Evolutionary conservation across 2,888 invertebrate genomes (phyloP).

Genomic region (Thera obeliscata): DNA sequence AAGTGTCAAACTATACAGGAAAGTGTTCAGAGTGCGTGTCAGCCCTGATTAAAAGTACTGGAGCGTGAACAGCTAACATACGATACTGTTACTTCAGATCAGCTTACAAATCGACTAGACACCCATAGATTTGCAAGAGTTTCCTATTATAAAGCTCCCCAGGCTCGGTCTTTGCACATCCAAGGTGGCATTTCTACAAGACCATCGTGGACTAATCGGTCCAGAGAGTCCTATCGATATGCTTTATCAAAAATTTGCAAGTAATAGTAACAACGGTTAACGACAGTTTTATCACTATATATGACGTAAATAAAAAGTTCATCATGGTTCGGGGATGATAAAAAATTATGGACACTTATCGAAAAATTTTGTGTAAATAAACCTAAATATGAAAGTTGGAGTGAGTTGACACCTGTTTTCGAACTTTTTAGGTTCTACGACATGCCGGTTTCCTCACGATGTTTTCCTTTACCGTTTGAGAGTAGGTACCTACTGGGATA

Average conservation of each 20-base stretch:
- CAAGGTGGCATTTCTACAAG: slow-evolving; percentile 24
- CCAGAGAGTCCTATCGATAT: slow-evolving; percentile 43
- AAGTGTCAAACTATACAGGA: slow-evolving; percentile 8
- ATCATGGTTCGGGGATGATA: slow-evolving; percentile 50
- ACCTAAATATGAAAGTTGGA: neutral
- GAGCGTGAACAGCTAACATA: slow-evolving; percentile 59
- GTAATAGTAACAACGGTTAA: slow-evolving; percentile 27
- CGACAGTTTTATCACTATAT: slow-evolving; percentile 45
- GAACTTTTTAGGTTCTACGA: too few species aligned
- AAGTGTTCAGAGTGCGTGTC: slow-evolving; percentile 36
- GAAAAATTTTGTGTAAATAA: neutral
- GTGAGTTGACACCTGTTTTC: too few species aligned
- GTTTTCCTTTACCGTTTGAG: too few species aligned
- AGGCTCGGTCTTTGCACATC: slow-evolving; percentile 8
- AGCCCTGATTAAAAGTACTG: slow-evolving; percentile 53
- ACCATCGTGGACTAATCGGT: slow-evolving; percentile 35
- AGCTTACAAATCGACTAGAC: slow-evolving; percentile 52
- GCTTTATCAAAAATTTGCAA: slow-evolving; percentile 43
- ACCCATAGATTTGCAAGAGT: slow-evolving; percentile 46
- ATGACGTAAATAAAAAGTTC: slow-evolving; percentile 62
- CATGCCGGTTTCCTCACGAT: too few species aligned
- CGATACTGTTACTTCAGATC: slow-evolving; percentile 57
- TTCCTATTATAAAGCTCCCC: slow-evolving; percentile 45
- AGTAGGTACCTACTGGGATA: too few species aligned
- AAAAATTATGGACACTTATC: slow-evolving; percentile 28